Percentiles rank a stretch among this genome's conserved stretches.
These are phyloP conservation scores for Amphiprion clarkii DNA, from an alignment of 2,797 vertebrate species.

Conservation along the genomic window DNA sequence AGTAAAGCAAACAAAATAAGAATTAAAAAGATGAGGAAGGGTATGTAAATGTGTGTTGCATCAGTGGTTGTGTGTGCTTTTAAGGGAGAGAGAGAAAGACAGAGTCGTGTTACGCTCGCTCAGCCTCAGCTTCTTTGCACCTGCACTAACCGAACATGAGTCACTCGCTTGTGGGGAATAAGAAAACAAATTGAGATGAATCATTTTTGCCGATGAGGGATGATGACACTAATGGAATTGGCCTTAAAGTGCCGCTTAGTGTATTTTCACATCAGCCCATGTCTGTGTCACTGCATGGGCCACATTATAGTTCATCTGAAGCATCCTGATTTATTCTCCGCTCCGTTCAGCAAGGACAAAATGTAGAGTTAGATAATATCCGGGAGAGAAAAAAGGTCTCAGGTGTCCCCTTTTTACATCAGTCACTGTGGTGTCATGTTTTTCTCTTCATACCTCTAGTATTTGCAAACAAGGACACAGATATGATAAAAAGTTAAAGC, in stretches of 20 bases:
- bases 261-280: constrained; percentile 58
- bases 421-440: background rate
- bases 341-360: background rate
- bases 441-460: background rate
- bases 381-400: background rate
- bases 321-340: constrained; percentile 25
- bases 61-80: constrained; percentile 4
- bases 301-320: constrained; percentile 15
- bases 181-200: constrained; percentile 73
- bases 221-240: constrained; percentile 76
- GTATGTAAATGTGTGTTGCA: background rate
- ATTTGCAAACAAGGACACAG: constrained; percentile 3
- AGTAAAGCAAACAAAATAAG: background rate
- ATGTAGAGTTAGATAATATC: background rate
- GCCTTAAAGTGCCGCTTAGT: constrained; percentile 69
- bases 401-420: background rate
- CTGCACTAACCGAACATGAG: constrained; percentile 69
- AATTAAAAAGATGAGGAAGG: background rate
- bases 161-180: constrained; percentile 64
- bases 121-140: constrained; percentile 46
- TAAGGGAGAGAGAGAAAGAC: constrained; percentile 2
- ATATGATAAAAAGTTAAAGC: background rate
- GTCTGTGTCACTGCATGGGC: constrained; percentile 30
- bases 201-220: constrained; percentile 62
- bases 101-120: constrained; percentile 21